Base-by-base conservation (phyloP, 2,797 vertebrate genomes). In the Pangasius mekongensis region DNA sequence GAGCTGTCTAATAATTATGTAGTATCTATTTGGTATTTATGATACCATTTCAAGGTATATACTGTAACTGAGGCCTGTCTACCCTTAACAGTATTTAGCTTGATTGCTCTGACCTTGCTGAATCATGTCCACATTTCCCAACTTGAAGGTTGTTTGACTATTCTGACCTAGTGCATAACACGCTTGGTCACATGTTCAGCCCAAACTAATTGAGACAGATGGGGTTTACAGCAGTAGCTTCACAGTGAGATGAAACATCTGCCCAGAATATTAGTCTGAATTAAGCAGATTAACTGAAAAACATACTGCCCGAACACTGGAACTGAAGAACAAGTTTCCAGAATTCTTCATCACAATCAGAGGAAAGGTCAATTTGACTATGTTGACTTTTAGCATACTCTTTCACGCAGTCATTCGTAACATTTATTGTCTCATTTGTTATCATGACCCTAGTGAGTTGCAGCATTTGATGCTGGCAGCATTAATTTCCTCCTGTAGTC, bases 131-230 rank as follows among this genome's bases (percentile, higher is more conserved):
- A 87, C 43, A 86, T 88, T 89, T 87, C 52, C 36, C 13, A 87
- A 86, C 71, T 76, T 84, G 24, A 56, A 83, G 47, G 49, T 52
- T 73, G 60, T 87, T 89, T 89, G 67, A 90, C 89, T 91, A 85
- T 78, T 85, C 87, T 88, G 84, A 88, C 85, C 88, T 87, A 76
- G 49, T 56, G 74, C 54, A 87, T 80, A 86, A 86, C 88, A 80
- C 47, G 49, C 62, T 84, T 47, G 39, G 66, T 89, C 90, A 89
- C 74, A 74, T 90, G 87, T 87, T 91, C 73, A 91, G 77, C 69
- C 82, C 87, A 80, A 69, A 86, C 89, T 91, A 89, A 92, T 91
- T 88, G 88, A 91, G 88, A 90, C 88, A 85, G 90, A 91, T 91
- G 90, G 88, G 87, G 83, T 89, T 89, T 89, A 76, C 87, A 81